Percentiles rank a stretch among this genome's conserved stretches.
phyloP scores from a whole-genome alignment of 2,888 invertebrate genomes.

The Epinotia demarniana region DNA sequence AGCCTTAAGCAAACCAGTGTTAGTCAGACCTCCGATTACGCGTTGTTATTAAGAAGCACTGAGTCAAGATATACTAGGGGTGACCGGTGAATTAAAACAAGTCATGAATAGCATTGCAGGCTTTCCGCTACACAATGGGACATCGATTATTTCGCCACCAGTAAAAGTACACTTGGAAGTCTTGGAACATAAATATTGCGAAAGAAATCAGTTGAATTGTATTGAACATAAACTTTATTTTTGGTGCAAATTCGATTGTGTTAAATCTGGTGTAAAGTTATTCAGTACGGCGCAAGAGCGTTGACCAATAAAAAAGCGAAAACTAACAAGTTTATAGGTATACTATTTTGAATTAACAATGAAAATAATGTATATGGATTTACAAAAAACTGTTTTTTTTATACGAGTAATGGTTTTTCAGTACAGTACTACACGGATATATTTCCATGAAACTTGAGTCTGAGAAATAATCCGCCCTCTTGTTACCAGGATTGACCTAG shows the following conservation, averaged over 20 bases:
- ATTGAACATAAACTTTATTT: slow-evolving; percentile 30
- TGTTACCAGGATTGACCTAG: neutral
- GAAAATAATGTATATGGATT: too few relatives aligned
- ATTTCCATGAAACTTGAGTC: too few relatives aligned
- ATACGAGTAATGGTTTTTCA: neutral
- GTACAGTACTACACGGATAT: neutral
- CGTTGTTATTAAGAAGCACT: neutral
- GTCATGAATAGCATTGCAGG: neutral
- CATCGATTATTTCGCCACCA: slow-evolving; percentile 66
- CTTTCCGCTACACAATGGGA: slow-evolving; percentile 60
- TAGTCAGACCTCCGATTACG: neutral
- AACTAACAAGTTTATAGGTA: too few relatives aligned
- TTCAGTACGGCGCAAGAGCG: neutral
- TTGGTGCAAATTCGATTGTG: slow-evolving; percentile 13
- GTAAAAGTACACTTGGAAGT: slow-evolving; percentile 60
- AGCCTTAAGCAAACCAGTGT: neutral
- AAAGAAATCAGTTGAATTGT: slow-evolving; percentile 37
- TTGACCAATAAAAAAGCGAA: neutral
- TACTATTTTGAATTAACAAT: too few relatives aligned
- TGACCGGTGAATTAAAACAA: neutral
- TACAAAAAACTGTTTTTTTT: too few relatives aligned
- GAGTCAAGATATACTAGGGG: neutral
- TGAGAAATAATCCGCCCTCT: too few relatives aligned
- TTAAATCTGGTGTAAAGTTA: slow-evolving; percentile 3
- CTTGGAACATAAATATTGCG: slow-evolving; percentile 36